phyloP scores from a whole-genome alignment of 2,888 invertebrate genomes.

The Thera britannica region DNA sequence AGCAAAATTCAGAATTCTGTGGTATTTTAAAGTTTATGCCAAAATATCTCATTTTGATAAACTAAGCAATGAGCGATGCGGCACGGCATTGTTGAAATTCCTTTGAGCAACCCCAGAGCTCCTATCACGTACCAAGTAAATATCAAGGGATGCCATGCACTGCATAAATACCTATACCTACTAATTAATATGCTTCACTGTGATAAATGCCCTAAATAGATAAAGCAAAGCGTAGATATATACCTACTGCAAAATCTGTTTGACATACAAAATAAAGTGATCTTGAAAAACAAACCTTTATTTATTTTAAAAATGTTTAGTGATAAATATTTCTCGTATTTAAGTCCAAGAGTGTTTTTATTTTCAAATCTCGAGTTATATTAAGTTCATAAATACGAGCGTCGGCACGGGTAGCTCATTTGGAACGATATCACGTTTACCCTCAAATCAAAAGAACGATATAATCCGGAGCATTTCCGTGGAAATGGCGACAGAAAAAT shows the following conservation, averaged over 20 bases:
- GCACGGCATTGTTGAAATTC: neutral
- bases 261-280: neutral
- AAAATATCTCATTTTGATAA: constrained; percentile 18
- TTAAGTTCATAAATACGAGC: constrained; percentile 52
- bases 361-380: constrained; percentile 32
- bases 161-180: neutral
- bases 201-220: neutral
- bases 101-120: neutral
- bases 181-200: neutral
- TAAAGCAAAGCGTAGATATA: neutral
- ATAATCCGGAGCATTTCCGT: constrained; percentile 71
- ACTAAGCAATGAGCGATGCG: constrained; percentile 1
- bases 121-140: constrained; percentile 7
- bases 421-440: constrained; percentile 74
- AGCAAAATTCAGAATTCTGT: constrained; percentile 17
- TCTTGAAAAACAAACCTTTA: neutral
- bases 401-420: constrained; percentile 59
- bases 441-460: constrained; percentile 77
- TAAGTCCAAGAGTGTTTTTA: constrained; percentile 29
- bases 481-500: constrained; percentile 69
- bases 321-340: constrained; percentile 17
- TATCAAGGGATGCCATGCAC: constrained; percentile 3
- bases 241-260: too few relatives aligned
- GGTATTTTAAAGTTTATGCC: constrained; percentile 1
- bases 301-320: too few relatives aligned